Evolutionary conservation across 1,140 invertebrate genomes (phyloP).

Genomic region (Aphelenchoides fujianensis): DNA sequence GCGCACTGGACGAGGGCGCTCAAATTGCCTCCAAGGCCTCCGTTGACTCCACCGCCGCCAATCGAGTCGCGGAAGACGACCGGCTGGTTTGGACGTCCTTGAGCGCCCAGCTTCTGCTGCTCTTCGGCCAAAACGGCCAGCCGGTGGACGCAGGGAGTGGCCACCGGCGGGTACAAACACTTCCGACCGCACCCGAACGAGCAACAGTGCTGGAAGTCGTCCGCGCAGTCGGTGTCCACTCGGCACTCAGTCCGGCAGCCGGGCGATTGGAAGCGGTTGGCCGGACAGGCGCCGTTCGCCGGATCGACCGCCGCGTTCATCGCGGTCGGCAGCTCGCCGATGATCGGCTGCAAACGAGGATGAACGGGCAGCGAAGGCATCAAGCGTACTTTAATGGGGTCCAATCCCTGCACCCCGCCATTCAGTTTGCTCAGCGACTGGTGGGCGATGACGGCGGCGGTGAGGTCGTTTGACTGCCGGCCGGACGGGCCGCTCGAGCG

Average conservation of each 20-base stretch:
- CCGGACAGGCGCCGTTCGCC: constrained; percentile 27
- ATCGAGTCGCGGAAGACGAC: neutral
- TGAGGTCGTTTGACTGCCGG: constrained; percentile 4
- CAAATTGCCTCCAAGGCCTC: too few relatives aligned
- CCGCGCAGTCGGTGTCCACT: constrained; percentile 35
- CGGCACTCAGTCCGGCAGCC: constrained; percentile 42
- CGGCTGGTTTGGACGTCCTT: constrained; percentile 4
- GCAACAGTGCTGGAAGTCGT: constrained; percentile 40
- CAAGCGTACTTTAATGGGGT: neutral
- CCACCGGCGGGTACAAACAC: constrained; percentile 36
- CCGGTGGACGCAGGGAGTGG: constrained; percentile 41
- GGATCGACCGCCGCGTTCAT: too few relatives aligned
- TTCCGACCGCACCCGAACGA: constrained; percentile 39
- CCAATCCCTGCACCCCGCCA: neutral
- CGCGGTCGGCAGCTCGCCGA: neutral
- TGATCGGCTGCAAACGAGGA: constrained; percentile 16
- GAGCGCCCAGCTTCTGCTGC: constrained; percentile 26
- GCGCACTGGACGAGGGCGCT: neutral
- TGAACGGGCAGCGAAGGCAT: too few relatives aligned
- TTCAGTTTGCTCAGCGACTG: too few relatives aligned
- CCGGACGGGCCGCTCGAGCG: too few relatives aligned
- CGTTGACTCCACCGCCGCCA: too few relatives aligned
- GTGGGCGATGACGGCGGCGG: neutral
- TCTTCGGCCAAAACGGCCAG: constrained; percentile 34
- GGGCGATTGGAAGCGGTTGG: constrained; percentile 37